These are phyloP conservation scores for Euphydryas editha DNA, from an alignment of 2,888 invertebrate genomes.

Conservation along the genomic window DNA sequence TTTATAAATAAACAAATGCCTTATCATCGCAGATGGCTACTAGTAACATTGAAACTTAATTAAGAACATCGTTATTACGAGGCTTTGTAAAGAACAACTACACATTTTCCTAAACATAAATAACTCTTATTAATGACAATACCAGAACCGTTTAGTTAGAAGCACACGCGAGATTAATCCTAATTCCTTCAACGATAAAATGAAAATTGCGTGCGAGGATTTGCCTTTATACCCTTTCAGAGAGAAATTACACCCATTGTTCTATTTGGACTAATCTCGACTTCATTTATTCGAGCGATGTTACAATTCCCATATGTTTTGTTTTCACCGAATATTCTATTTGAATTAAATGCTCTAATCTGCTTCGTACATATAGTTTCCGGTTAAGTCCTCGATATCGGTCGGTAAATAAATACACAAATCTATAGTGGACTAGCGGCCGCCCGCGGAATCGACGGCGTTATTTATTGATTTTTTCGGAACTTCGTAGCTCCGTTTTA, in stretches of 20 bases:
- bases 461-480: not conserved
- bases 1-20: not conserved
- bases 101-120: constrained; percentile 7
- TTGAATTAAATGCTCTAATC: constrained; percentile 30
- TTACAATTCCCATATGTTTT: constrained; percentile 31
- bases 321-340: constrained; percentile 33
- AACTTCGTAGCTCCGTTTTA: not conserved
- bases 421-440: not conserved
- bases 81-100: constrained; percentile 1
- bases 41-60: not conserved
- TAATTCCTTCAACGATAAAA: constrained; percentile 22
- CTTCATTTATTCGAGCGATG: constrained; percentile 29
- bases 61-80: not conserved
- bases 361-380: constrained; percentile 12
- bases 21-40: not conserved
- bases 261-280: constrained; percentile 32
- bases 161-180: constrained; percentile 19
- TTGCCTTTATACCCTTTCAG: constrained; percentile 14
- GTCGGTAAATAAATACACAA: not conserved
- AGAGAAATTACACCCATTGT: constrained; percentile 32
- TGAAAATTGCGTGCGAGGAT: constrained; percentile 17
- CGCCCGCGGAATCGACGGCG: not conserved
- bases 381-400: not conserved
- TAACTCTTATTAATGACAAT: constrained; percentile 16
- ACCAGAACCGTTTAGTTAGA: constrained; percentile 5